A percentile compares a stretch with the other conserved stretches of the same genome.
Evolutionary conservation across 2,113 vertebrate species (phyloP).

Genomic region (Ammospiza nelsoni): DNA sequence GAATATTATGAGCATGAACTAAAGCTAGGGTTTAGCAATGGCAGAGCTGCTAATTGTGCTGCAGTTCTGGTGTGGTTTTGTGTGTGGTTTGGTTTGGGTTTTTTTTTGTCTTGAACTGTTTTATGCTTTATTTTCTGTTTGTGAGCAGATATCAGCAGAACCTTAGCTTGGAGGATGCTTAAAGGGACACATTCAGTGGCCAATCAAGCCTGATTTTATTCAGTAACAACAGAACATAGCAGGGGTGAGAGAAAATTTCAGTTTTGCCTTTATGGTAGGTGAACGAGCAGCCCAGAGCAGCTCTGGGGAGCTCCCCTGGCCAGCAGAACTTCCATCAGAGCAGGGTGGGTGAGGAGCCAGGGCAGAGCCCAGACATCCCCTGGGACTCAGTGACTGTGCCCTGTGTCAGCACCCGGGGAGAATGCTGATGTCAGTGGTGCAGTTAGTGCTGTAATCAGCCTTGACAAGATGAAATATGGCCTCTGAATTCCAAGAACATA

Average conservation of each 20-base stretch:
- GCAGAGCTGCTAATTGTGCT: not conserved
- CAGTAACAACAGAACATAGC: not conserved
- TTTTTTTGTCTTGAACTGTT: not conserved
- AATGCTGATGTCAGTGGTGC: not conserved
- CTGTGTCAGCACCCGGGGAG: not conserved
- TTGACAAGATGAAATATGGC: constrained; percentile 61
- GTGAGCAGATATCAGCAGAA: not conserved
- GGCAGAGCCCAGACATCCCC: not conserved
- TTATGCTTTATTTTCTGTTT: not conserved
- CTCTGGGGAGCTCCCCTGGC: not conserved
- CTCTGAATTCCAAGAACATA: constrained; percentile 41
- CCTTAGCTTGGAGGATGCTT: not conserved
- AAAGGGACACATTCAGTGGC: not conserved
- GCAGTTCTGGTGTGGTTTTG: not conserved
- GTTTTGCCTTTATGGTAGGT: not conserved
- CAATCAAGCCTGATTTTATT: not conserved
- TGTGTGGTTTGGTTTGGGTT: not conserved
- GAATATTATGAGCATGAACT: not conserved
- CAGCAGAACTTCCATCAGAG: not conserved
- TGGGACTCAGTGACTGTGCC: not conserved
- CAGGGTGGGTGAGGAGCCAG: not conserved
- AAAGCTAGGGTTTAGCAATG: not conserved
- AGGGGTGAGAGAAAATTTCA: not conserved
- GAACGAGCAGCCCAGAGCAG: not conserved
- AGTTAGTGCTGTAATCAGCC: not conserved